Percentiles rank a stretch among this genome's conserved stretches.
These are phyloP conservation scores for Gonatopus flavifemur DNA, from an alignment of 1,140 invertebrate species.

Conservation along the genomic window DNA sequence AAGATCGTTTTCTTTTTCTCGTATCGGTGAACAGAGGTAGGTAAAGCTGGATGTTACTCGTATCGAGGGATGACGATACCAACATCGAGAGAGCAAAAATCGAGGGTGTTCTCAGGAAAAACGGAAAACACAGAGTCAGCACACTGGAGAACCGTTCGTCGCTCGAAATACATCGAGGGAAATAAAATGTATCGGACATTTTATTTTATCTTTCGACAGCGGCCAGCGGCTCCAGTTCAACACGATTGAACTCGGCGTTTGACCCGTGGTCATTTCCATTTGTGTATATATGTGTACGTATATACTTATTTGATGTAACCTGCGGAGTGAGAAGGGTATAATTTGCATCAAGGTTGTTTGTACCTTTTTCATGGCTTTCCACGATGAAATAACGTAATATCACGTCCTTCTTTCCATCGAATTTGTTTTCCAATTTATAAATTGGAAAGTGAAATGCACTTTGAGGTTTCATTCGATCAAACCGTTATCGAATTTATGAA, in stretches of 20 bases:
- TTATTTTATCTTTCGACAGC: slow-evolving; percentile 36
- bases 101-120: not conserved
- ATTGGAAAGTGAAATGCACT: no score
- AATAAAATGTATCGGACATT: slow-evolving; percentile 56
- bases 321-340: no score
- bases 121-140: slow-evolving; percentile 44
- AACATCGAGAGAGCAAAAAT: not conserved
- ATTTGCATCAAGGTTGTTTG: no score
- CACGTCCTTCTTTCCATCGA: no score
- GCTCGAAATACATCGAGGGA: slow-evolving; percentile 33
- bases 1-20: slow-evolving; percentile 5
- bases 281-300: not conserved
- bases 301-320: no score
- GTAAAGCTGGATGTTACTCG: slow-evolving; percentile 7
- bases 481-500: no score
- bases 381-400: no score
- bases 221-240: slow-evolving; percentile 12
- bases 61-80: slow-evolving; percentile 9
- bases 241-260: slow-evolving; percentile 6
- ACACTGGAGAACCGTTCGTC: slow-evolving; percentile 40
- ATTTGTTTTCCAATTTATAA: no score
- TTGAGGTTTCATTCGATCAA: no score
- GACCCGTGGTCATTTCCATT: not conserved
- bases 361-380: no score
- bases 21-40: slow-evolving; percentile 9